phyloP scores from a whole-genome alignment of 2,797 vertebrate genomes.

The Spondyliosoma cantharus region DNA sequence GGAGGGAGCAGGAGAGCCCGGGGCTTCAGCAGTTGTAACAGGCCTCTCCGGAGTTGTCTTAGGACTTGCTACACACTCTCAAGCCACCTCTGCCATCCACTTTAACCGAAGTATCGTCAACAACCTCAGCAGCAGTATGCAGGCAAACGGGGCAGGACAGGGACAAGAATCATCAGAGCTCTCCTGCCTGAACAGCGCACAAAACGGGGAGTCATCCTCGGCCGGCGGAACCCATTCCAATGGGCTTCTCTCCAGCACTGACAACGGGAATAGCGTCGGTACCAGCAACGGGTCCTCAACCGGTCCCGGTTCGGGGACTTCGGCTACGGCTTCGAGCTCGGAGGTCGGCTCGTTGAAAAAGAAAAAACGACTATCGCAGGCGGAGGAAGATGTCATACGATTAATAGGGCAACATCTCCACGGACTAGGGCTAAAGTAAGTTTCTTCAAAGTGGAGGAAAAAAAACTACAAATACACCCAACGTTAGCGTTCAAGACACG shows the following conservation, averaged over 20 bases:
- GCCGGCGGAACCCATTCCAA: conserved; percentile 85
- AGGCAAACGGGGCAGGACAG: conserved; percentile 93
- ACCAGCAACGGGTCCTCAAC: conserved; percentile 88
- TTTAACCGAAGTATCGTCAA: conserved; percentile 84
- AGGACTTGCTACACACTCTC: conserved; percentile 85
- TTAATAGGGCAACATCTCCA: conserved; percentile 99
- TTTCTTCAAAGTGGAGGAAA: conserved; percentile 67
- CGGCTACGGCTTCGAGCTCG: conserved; percentile 84
- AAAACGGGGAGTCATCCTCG: conserved; percentile 93
- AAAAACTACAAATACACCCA: conserved; percentile 20
- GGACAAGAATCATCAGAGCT: conserved; percentile 87
- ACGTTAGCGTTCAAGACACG: background rate
- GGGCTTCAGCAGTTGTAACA: conserved; percentile 92
- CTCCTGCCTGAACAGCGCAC: conserved; percentile 84
- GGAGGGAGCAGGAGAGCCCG: conserved; percentile 99
- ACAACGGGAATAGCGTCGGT: conserved; percentile 86
- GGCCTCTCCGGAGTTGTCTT: conserved; percentile 88
- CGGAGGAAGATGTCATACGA: conserved; percentile 98
- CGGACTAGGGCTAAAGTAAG: conserved; percentile 98
- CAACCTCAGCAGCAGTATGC: conserved; percentile 88
- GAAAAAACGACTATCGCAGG: conserved; percentile 96
- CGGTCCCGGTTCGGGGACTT: conserved; percentile 80
- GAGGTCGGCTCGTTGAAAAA: conserved; percentile 91
- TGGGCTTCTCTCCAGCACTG: conserved; percentile 84
- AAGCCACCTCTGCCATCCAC: conserved; percentile 86